Base-by-base conservation (phyloP, 2,888 invertebrate species). In the Apantesis nais region DNA sequence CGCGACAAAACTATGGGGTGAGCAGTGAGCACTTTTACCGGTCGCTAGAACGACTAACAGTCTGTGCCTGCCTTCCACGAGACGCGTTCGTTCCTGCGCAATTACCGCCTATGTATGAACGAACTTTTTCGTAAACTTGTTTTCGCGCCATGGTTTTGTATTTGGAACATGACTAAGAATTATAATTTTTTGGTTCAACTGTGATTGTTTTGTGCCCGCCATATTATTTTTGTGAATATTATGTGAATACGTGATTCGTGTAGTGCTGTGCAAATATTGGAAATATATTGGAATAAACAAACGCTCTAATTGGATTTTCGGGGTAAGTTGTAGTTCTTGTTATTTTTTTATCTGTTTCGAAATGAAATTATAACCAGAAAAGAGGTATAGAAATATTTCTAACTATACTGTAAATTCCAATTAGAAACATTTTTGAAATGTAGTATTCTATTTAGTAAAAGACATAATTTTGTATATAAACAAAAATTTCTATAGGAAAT, bases 51-150 rank as follows among this genome's bases (percentile, higher is more conserved):
- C 34, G 22, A 44, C 85, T 84, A 86, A 81, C 91, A 93, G 93
- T 93, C 89, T 86, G 86, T 85, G 83, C 82, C 79, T 79, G 85
- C 83, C 84, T 78, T 78, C 82, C 86, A 80, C 78, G 78, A 81
- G 77, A 83, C 75, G 83, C 81, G 89, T 85, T 79, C 88, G 90
- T 78, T 67, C 85, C 77, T 79, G 84, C 76, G 77, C 73, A 63
- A 73, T 73, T 71, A 73, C 73, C 71, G 75, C 77, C 79, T 74
- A 68, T 73, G 80, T 79, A 76, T 78, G 79, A 74, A 73, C 81
- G 92, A 94, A 94, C 94, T 94, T 94, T 94, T 92, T 88, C 94
- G 93, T 85, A 78, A 85, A 83, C 81, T 88, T 76, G 71, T 80
- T 81, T 93, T 93, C 93, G 92, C 93, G 93, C 94, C 93, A 88